These are phyloP conservation scores for Pionites leucogaster DNA, from an alignment of 2,113 vertebrate genomes.

Conservation along the genomic window DNA sequence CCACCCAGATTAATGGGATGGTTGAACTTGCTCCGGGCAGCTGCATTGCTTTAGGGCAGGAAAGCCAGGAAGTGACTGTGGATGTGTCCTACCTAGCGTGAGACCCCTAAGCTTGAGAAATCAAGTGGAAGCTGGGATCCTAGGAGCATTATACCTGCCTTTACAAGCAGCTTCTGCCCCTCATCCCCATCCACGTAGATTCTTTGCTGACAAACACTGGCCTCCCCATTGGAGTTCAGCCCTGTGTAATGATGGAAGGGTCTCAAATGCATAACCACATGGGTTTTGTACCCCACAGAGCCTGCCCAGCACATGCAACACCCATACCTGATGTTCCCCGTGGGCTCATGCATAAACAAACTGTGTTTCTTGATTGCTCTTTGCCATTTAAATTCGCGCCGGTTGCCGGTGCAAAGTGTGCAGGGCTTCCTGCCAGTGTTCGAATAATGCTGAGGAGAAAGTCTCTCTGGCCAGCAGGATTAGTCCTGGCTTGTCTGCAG, in stretches of 20 bases:
- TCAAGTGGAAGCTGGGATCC: not conserved
- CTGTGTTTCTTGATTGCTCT: not conserved
- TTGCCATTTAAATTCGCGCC: not conserved
- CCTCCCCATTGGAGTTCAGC: not conserved
- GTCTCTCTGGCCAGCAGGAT: not conserved
- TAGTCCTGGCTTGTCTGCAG: slow-evolving; percentile 43
- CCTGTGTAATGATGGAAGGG: not conserved
- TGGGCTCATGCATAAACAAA: not conserved
- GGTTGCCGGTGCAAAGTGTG: not conserved
- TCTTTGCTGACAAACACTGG: fast-evolving
- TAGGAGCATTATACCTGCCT: not conserved
- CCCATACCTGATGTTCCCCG: not conserved
- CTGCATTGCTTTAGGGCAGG: not conserved
- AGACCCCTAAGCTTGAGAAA: not conserved
- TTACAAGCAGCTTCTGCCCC: not conserved
- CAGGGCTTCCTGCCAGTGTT: not conserved
- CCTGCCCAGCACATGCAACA: not conserved
- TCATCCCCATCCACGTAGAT: not conserved
- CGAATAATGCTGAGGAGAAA: not conserved
- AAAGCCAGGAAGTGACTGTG: not conserved
- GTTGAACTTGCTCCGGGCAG: not conserved
- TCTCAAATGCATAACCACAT: not conserved
- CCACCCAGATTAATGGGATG: not conserved
- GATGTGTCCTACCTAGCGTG: not conserved
- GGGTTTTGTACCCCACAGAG: not conserved